Conservation (phyloP, 1,140 invertebrate genomes). For the Nebria ingens region DNA sequence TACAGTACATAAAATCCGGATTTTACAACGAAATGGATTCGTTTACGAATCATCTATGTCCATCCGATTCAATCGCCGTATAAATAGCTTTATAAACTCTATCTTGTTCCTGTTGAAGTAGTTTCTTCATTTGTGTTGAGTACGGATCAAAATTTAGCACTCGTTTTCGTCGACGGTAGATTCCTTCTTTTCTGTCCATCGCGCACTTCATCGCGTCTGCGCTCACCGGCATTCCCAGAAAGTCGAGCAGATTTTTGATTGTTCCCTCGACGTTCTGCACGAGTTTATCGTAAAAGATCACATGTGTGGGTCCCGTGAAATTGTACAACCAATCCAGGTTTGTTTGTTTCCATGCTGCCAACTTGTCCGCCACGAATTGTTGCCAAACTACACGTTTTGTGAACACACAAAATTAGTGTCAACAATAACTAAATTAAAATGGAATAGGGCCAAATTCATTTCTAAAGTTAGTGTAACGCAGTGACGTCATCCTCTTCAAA, state of each 20-base stretch:
- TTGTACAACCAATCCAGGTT: conserved; percentile 58
- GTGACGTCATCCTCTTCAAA: too few species aligned
- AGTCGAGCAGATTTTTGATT: conserved; percentile 46
- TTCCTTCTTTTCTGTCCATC: conserved; percentile 52
- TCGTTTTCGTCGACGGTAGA: conserved; percentile 55
- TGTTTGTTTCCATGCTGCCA: conserved; percentile 53
- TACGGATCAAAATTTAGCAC: conserved; percentile 57
- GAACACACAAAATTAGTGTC: neutral
- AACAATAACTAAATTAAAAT: neutral
- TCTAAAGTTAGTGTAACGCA: too few species aligned
- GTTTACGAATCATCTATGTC: neutral
- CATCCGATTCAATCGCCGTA: conserved; percentile 8
- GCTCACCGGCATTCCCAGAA: conserved; percentile 44
- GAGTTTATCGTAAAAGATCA: conserved; percentile 61
- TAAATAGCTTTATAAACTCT: conserved; percentile 38
- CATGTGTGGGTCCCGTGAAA: conserved; percentile 54
- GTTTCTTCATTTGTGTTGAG: conserved; percentile 45
- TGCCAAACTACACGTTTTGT: conserved; percentile 49
- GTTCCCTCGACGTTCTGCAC: conserved; percentile 48
- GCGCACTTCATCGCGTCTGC: conserved; percentile 47
- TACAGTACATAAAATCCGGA: too few species aligned
- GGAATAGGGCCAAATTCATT: neutral
- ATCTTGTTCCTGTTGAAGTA: conserved; percentile 36
- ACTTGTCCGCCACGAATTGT: conserved; percentile 55
- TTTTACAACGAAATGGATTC: too few species aligned